Evolutionary conservation across 2,888 invertebrate genomes (phyloP), one percentile per base, ranked within the genome.

Genomic region (Cephus sareptanus): DNA sequence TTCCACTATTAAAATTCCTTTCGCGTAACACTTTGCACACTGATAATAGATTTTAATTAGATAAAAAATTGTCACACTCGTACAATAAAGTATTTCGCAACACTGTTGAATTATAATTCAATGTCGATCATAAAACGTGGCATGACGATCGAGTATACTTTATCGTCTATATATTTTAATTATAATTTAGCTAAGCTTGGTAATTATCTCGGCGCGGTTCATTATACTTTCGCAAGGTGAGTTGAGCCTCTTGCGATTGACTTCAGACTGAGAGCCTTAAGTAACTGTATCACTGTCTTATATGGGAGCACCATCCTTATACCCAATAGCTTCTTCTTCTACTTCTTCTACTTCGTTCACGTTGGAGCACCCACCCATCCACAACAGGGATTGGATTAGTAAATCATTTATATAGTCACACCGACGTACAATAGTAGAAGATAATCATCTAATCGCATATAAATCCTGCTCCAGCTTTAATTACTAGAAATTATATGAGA

Each of bases 231-330:
- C 79, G 81, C 83, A 79, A 78, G 79, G 76, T 79, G 81, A 79
- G 83, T 83, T 84, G 81, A 81, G 81, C 83, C 83, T 82, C 80
- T 81, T 84, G 82, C 85, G 83, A 85, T 85, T 83, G 84, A 80
- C 80, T 83, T 83, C 79, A 83, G 80, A 90, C 90, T 89, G 87
- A 85, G 86, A 85, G 84, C 80, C 82, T 82, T 82, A 81, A 75
- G 80, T 85, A 90, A 89, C 86, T 83, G 88, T 87, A 87, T 85
- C 88, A 87, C 81, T 85, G 85, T 89, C 88, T 89, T 90, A 89
- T 88, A 89, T 80, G 81, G 80, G 82, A 81, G 83, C 82, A 80
- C 81, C 81, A 78, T 34, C 75, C 70, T 77, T 79, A 76, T 77
- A 74, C 78, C 79, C 71, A 79, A 77, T 75, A 73, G 31, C 73